Evolutionary conservation across 2,797 vertebrate species (phyloP).

Genomic region (Gastrophryne carolinensis): DNA sequence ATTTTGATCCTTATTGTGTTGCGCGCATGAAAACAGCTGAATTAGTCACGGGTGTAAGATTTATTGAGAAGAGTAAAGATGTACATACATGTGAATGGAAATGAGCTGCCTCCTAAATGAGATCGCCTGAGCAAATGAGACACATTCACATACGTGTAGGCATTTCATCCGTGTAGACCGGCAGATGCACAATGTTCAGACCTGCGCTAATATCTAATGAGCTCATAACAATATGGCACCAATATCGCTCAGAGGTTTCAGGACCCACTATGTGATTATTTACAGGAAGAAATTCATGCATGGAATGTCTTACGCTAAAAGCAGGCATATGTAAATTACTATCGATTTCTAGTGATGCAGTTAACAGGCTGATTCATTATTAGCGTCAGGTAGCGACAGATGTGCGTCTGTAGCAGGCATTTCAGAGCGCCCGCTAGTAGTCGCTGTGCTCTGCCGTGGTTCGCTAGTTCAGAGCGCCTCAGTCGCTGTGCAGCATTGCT

Average conservation of each 20-base stretch:
- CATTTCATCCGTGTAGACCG: constrained; percentile 28
- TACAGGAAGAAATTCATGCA: neutral
- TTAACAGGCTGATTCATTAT: too few relatives aligned
- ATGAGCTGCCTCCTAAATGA: constrained; percentile 31
- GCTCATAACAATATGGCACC: constrained; percentile 8
- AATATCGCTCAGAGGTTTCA: neutral
- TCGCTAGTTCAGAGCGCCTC: too few relatives aligned
- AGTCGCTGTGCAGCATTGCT: too few relatives aligned
- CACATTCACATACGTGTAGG: constrained; percentile 29
- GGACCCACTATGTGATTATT: neutral
- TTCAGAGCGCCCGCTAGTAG: too few relatives aligned
- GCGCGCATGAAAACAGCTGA: constrained; percentile 37
- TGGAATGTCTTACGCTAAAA: neutral
- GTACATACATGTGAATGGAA: constrained; percentile 40
- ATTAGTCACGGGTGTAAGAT: constrained; percentile 52
- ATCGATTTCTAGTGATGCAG: too few relatives aligned
- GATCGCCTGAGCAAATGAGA: constrained; percentile 37
- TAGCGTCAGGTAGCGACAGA: too few relatives aligned
- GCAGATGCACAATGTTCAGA: neutral
- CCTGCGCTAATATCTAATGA: neutral
- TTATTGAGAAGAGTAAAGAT: constrained; percentile 36
- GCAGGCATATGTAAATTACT: neutral
- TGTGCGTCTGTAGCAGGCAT: too few relatives aligned
- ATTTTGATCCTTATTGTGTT: constrained; percentile 40
- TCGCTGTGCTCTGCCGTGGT: too few relatives aligned